Evolutionary conservation across 1,140 invertebrate species (phyloP).

Genomic region (Drosophila kohkoa): DNA sequence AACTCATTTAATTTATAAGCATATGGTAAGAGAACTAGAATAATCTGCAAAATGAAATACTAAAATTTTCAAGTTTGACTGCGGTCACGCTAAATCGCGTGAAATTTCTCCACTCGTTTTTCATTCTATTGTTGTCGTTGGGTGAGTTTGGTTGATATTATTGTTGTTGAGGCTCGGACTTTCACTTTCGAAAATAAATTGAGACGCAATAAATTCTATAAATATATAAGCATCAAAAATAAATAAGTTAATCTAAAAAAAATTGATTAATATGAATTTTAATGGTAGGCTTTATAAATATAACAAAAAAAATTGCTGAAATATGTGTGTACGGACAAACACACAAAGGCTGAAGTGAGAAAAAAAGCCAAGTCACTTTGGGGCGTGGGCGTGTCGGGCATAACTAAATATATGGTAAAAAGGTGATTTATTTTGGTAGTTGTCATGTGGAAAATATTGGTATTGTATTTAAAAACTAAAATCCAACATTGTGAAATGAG

Average conservation of each 20-base stretch:
- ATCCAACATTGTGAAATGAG: conserved; percentile 43
- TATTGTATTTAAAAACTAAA: conserved; percentile 30
- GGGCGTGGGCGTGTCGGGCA: conserved; percentile 56
- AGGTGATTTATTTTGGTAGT: conserved; percentile 30
- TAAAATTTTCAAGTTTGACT: neutral
- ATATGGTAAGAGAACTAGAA: neutral
- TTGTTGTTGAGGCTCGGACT: conserved; percentile 38
- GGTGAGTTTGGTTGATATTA: conserved; percentile 53
- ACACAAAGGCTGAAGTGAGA: conserved; percentile 27
- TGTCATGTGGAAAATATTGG: conserved; percentile 41
- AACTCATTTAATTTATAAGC: too few species aligned
- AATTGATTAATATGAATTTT: conserved; percentile 26
- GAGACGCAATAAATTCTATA: conserved; percentile 46
- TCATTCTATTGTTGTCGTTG: conserved; percentile 52
- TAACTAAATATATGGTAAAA: conserved; percentile 36
- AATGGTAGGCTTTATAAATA: conserved; percentile 26
- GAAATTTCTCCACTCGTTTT: neutral
- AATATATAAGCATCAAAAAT: conserved; percentile 20
- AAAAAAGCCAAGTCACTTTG: conserved; percentile 34
- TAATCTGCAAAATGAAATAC: neutral
- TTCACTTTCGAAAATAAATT: conserved; percentile 42
- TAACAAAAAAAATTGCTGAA: conserved; percentile 7
- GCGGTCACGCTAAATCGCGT: neutral
- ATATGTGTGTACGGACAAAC: neutral
- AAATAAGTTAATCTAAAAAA: conserved; percentile 20